Base-by-base conservation (phyloP, 2,797 vertebrate species). In the Poeciliopsis paucimaculata region DNA sequence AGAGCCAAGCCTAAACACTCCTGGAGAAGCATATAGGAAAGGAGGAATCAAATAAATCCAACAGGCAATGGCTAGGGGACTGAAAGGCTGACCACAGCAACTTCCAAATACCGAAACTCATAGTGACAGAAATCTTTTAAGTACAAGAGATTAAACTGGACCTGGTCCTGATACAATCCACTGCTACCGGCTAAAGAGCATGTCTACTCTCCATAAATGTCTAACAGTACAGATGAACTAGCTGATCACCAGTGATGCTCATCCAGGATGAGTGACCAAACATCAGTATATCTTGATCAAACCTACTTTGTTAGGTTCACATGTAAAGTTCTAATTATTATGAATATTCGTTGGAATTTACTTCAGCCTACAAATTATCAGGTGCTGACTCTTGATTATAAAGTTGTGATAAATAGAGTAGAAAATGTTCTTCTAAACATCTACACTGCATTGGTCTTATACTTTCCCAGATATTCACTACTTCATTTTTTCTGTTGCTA, bases 401-500 rank as follows among this genome's bases (percentile, higher is more conserved):
- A 60, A 31, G 31, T 5, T 62, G 57, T 31, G 28, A 15, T 13
- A 31, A 57, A 60, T 16, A 62, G 13, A 31, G 57, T 36, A 36
- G 31, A 68, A 39, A 39, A 68, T 41, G 20, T 2, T 41, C 62
- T 20, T 66, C 18, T 39, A 20, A 66, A 62, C 13, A 16, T 62
- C 28, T 31, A 62, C 13, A 62, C 12, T 62, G 28, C 12, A 60
- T n/a, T 28, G 13, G 34, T 23, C 3, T 34, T 64, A 36, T 16
- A 64, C 60, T 39, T 18, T 16, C 18, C 62, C 34, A 18, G 31
- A 64, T 36, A 36, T n/a, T 64, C 0, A 10, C 72, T 41, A 15
- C 39, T 15, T 62, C 28, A 57, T 78, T 81, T 55, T 77, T 73
- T 57, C 49, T 62, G 18, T 64, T 70, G 72, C 43, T 41, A 64